phyloP scores from a whole-genome alignment of 2,888 invertebrate genomes.

The Eupelmus urozonus region DNA sequence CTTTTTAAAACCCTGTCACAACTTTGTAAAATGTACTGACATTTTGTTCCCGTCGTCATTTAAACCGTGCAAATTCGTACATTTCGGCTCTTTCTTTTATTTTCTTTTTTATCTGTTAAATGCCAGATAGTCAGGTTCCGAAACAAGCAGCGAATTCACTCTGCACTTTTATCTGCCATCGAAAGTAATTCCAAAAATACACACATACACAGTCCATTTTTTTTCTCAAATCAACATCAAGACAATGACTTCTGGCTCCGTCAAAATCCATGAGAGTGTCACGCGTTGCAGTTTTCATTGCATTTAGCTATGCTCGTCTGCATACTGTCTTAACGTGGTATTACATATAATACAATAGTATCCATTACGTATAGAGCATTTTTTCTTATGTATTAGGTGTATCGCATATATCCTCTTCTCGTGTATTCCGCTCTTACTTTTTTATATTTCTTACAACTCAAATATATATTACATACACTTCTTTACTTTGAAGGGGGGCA shows the following conservation, averaged over 20 bases:
- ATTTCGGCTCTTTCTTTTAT: slow-evolving; percentile 10
- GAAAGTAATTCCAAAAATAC: slow-evolving; percentile 16
- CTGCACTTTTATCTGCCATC: slow-evolving; percentile 34
- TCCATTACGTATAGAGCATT: slow-evolving; percentile 70
- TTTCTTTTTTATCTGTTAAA: slow-evolving; percentile 40
- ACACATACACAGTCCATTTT: slow-evolving; percentile 25
- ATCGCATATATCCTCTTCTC: slow-evolving; percentile 62
- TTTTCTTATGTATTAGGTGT: slow-evolving; percentile 62
- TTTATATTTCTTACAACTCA: slow-evolving; percentile 62
- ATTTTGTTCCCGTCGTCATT: slow-evolving; percentile 38
- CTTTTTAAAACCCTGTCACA: slow-evolving; percentile 49
- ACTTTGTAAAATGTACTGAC: slow-evolving; percentile 51
- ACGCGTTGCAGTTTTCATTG: slow-evolving; percentile 66
- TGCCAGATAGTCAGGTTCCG: slow-evolving; percentile 35
- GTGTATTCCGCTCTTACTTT: slow-evolving; percentile 52
- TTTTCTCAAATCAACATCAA: slow-evolving; percentile 41
- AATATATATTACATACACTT: slow-evolving; percentile 77
- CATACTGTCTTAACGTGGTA: slow-evolving; percentile 73
- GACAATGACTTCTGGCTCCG: slow-evolving; percentile 45
- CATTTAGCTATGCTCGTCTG: slow-evolving; percentile 76
- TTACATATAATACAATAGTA: slow-evolving; percentile 72
- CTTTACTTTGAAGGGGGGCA: slow-evolving; percentile 77
- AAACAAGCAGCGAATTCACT: slow-evolving; percentile 29
- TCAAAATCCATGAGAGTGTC: slow-evolving; percentile 54
- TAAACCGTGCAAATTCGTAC: not conserved